Base-by-base conservation (phyloP, 2,113 vertebrate species). In the Amazona vittata region DNA sequence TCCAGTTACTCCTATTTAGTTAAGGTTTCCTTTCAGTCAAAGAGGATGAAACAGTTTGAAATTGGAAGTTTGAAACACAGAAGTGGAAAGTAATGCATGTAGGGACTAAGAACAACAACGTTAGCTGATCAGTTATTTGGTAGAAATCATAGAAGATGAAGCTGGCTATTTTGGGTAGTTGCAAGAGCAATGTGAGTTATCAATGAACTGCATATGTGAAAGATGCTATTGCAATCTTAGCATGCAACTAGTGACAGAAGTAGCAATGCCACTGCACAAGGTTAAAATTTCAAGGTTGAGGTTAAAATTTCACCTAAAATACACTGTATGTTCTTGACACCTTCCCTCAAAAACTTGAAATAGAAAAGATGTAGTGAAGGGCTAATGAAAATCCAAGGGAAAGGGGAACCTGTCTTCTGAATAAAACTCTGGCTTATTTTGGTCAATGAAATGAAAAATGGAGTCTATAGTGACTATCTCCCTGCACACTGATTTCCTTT, bases 281-380 rank as follows among this genome's bases (percentile, higher is more conserved):
- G 5, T 15, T 59, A 15, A 35, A 15, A 59, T 59, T 59, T 35
- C 20, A n/a, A 59, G 57, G 13, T 35, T 59, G 21, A 59, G 55
- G 35, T 35, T 75, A 41, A 65, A 44, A 86, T 70, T 62, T 86
- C 31, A 70, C 33, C 24, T 80, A 86, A 82, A 92, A 80, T 44
- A 62, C 0, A 0, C 28, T 39, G 15, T 26, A 11, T 70, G 21
- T 49, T 81, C 64, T 59, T 8, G 18, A n/a, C 37, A 46, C 3
- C 14, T 80, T 65, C 67, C 16, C 41, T 80, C 35, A 79, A 86
- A 92, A 74, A 47, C 15, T 79, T 71, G 22, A 76, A 18, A 14
- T 19, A 22, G 43, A 77, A 64, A 73, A 83, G 59, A 18, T 24
- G 6, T 41, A 89, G 28, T 4, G 0, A 78, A 89, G 28, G 47